phyloP scores from a whole-genome alignment of 2,797 vertebrate species.

The Selene dorsalis region DNA sequence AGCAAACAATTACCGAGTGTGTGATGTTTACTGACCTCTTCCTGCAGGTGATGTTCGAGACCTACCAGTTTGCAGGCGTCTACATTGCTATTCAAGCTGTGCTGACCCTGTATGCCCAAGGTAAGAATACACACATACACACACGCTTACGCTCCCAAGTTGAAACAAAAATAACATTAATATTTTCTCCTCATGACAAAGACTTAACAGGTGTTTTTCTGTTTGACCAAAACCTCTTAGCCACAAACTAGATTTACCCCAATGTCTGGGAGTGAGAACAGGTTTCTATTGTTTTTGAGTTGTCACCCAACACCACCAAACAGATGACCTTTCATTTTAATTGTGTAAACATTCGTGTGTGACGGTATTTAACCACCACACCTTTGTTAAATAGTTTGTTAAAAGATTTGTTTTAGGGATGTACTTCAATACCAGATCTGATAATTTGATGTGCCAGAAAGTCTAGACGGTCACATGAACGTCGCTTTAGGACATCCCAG shows the following conservation, averaged over 20 bases:
- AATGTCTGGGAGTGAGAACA: not conserved
- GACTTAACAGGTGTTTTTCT: not conserved
- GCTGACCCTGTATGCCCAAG: conserved; percentile 89
- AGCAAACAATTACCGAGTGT: not conserved
- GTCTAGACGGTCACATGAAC: conserved; percentile 27
- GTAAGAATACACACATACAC: conserved; percentile 63
- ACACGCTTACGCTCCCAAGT: too few species aligned
- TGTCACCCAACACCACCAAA: not conserved
- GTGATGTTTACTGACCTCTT: not conserved
- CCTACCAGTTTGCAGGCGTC: conserved; percentile 86
- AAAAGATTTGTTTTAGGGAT: conserved; percentile 32
- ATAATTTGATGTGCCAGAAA: conserved; percentile 8
- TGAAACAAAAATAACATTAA: not conserved
- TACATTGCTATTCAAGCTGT: conserved; percentile 89
- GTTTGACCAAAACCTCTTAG: not conserved
- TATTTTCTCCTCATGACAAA: not conserved
- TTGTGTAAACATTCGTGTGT: not conserved
- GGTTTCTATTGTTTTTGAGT: not conserved
- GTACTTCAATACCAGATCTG: not conserved
- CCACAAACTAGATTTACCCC: not conserved
- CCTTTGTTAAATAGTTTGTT: conserved; percentile 48
- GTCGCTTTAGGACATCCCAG: not conserved
- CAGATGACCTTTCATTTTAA: not conserved
- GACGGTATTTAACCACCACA: conserved; percentile 2
- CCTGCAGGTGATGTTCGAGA: conserved; percentile 88